phyloP scores from a whole-genome alignment of 1,140 invertebrate species.

The Lanistes nyassanus region DNA sequence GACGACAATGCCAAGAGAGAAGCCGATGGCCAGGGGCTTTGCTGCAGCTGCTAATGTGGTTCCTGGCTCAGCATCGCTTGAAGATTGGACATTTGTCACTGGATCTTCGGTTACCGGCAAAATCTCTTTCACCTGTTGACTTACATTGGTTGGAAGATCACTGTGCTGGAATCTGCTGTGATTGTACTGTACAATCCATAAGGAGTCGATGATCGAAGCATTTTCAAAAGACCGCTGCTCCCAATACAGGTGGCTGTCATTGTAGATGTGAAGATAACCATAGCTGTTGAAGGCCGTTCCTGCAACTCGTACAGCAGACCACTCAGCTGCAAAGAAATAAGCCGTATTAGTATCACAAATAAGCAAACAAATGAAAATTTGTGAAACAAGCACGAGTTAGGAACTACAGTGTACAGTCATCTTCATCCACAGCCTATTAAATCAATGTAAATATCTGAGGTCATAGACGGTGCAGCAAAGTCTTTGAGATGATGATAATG shows the following conservation, averaged over 20 bases:
- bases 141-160: constrained; percentile 26
- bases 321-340: constrained; percentile 35
- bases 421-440: not conserved
- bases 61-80: no score
- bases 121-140: constrained; percentile 33
- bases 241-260: constrained; percentile 87
- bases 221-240: constrained; percentile 82
- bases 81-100: not conserved
- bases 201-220: constrained; percentile 41
- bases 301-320: constrained; percentile 72
- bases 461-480: no score
- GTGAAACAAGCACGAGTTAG: not conserved
- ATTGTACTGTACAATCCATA: constrained; percentile 48
- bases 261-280: constrained; percentile 82
- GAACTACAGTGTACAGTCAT: not conserved
- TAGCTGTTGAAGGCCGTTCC: constrained; percentile 76
- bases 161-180: constrained; percentile 41
- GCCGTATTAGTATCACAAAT: not conserved
- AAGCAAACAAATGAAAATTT: not conserved
- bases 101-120: constrained; percentile 10
- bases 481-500: no score
- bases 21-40: no score
- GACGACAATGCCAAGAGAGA: no score
- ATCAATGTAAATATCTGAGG: no score
- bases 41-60: no score